Conservation (phyloP, 2,888 invertebrate species). For the Eugnorisma glareosa region DNA sequence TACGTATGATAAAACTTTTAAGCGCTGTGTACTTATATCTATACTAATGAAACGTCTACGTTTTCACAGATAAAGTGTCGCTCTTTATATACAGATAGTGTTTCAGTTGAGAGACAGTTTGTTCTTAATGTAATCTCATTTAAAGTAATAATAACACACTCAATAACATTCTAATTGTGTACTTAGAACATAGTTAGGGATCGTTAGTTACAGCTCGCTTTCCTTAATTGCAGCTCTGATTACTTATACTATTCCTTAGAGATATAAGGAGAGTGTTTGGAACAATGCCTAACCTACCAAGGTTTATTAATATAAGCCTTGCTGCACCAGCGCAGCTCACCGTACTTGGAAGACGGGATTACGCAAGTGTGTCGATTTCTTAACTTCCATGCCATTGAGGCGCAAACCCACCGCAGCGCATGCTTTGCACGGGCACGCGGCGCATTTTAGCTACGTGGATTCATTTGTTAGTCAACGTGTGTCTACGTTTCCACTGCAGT, state of each 20-base stretch:
- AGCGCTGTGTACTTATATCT: not conserved
- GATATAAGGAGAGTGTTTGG: not conserved
- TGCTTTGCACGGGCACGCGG: too few relatives aligned
- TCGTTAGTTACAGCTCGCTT: slow-evolving; percentile 10
- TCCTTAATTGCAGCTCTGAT: slow-evolving; percentile 9
- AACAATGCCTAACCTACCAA: too few relatives aligned
- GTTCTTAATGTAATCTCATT: not conserved
- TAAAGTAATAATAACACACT: slow-evolving; percentile 6
- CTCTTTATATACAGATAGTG: not conserved
- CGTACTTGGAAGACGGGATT: too few relatives aligned
- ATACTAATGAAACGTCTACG: not conserved
- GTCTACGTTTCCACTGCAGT: too few relatives aligned
- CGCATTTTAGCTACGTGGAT: too few relatives aligned
- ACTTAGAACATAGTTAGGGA: slow-evolving; percentile 2
- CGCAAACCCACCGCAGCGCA: too few relatives aligned
- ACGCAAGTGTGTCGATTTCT: too few relatives aligned
- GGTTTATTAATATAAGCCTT: too few relatives aligned
- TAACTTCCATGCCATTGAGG: too few relatives aligned
- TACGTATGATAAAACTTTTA: not conserved
- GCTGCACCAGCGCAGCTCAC: too few relatives aligned
- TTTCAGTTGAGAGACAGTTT: not conserved
- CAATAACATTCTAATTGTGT: slow-evolving; percentile 27
- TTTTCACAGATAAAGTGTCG: not conserved
- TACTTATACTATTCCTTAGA: not conserved
- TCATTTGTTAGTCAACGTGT: too few relatives aligned